phyloP scores from a whole-genome alignment of 2,888 invertebrate genomes.

The Aelia acuminata region DNA sequence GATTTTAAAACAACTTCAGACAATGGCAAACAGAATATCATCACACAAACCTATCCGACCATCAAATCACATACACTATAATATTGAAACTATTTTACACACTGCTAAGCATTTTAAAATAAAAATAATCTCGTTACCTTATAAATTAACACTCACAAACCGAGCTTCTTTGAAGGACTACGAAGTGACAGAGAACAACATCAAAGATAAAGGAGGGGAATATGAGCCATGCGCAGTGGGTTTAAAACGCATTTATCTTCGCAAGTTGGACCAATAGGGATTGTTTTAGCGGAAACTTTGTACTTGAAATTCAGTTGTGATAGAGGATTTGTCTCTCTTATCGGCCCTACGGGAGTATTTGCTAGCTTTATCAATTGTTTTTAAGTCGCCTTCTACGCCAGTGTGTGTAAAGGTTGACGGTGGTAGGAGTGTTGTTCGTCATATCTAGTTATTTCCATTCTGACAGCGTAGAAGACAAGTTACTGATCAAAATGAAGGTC shows the following conservation, averaged over 20 bases:
- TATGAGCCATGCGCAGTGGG: neutral
- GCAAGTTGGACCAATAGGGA: conserved; percentile 7
- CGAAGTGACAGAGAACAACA: conserved; percentile 23
- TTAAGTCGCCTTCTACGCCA: conserved; percentile 83
- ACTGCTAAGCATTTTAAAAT: neutral
- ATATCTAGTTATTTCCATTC: conserved; percentile 21
- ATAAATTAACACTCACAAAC: neutral
- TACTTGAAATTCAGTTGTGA: conserved; percentile 27
- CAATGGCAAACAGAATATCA: neutral
- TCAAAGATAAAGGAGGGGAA: conserved; percentile 31
- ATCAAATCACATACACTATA: neutral
- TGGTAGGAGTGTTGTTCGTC: conserved; percentile 14
- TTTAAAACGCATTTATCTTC: conserved; percentile 11
- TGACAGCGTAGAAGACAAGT: conserved; percentile 6
- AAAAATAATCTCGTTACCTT: neutral
- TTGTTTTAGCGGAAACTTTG: conserved; percentile 52
- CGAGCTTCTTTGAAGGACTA: conserved; percentile 4
- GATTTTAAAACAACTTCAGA: neutral
- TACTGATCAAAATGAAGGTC: conserved; percentile 38
- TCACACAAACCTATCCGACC: neutral
- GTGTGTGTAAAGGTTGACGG: conserved; percentile 88
- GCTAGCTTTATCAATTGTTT: conserved; percentile 54
- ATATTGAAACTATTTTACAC: neutral
- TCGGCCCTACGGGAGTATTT: conserved; percentile 77
- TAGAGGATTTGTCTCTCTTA: conserved; percentile 31